phyloP scores from a whole-genome alignment of 2,888 invertebrate species.

The Mamestra brassicae region DNA sequence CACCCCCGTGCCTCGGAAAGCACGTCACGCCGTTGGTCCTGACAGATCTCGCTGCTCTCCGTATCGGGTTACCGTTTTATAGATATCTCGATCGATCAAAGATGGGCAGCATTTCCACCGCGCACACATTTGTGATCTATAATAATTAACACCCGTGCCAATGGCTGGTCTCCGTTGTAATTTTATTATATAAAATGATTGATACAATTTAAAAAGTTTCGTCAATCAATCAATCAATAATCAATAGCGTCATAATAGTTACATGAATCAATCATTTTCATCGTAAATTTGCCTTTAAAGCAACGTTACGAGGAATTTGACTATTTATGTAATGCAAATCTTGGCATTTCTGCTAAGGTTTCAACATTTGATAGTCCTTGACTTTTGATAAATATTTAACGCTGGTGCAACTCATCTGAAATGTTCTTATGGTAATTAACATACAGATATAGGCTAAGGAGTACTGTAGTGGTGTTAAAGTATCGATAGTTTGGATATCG shows the following conservation, averaged over 20 bases:
- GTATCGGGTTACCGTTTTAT: too few relatives aligned
- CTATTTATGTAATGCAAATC: conserved; percentile 50
- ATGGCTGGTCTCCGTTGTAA: too few relatives aligned
- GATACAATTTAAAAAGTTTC: neutral
- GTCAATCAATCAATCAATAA: neutral
- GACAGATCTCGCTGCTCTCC: too few relatives aligned
- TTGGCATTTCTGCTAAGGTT: conserved; percentile 51
- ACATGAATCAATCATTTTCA: neutral
- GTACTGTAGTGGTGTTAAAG: neutral
- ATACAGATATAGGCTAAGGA: conserved; percentile 22
- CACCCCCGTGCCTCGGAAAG: too few relatives aligned
- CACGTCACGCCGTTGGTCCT: too few relatives aligned
- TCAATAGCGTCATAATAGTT: neutral
- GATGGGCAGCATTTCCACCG: too few relatives aligned
- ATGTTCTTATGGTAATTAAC: conserved; percentile 23
- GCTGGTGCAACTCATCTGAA: conserved; percentile 36
- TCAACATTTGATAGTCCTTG: conserved; percentile 58
- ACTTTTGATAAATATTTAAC: conserved; percentile 45
- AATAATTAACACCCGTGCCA: too few relatives aligned
- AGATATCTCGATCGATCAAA: too few relatives aligned
- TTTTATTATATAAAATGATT: too few relatives aligned
- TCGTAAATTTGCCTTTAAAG: neutral
- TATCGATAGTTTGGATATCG: conserved; percentile 37
- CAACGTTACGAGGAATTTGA: neutral
- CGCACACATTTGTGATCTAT: too few relatives aligned